Conservation (phyloP, 2,888 invertebrate species). For the Phorcus lineatus region DNA sequence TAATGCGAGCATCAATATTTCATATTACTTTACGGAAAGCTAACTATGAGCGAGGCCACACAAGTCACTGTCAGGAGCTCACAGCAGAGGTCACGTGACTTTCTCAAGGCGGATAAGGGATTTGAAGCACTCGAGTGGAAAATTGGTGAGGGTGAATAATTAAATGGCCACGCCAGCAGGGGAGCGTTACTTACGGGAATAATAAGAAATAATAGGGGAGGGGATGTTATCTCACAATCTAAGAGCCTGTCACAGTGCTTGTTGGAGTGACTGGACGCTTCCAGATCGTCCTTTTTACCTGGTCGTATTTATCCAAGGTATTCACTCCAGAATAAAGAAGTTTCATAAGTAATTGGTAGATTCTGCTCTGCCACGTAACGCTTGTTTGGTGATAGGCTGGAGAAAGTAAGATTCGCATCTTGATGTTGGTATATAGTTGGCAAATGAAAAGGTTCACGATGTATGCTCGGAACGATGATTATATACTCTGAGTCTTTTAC, state of each 20-base stretch:
- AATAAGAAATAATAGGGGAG: neutral
- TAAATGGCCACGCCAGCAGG: constrained; percentile 15
- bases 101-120: constrained; percentile 5
- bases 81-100: constrained; percentile 5
- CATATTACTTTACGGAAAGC: neutral
- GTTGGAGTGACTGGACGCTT: neutral
- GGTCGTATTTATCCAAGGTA: neutral
- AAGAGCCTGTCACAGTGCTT: neutral
- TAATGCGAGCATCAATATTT: constrained; percentile 10
- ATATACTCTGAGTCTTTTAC: too few species aligned
- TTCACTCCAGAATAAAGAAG: neutral
- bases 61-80: constrained; percentile 14
- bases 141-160: constrained; percentile 20
- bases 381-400: too few species aligned
- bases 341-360: neutral
- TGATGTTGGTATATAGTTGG: too few species aligned
- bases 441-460: too few species aligned
- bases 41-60: constrained; percentile 7
- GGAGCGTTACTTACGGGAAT: neutral
- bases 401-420: too few species aligned
- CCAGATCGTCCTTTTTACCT: neutral
- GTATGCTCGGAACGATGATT: too few species aligned
- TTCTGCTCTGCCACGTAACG: too few species aligned
- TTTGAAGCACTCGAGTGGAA: neutral
- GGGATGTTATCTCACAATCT: neutral